Conservation (phyloP, 2,888 invertebrate genomes). For the Conomelus anceps region DNA sequence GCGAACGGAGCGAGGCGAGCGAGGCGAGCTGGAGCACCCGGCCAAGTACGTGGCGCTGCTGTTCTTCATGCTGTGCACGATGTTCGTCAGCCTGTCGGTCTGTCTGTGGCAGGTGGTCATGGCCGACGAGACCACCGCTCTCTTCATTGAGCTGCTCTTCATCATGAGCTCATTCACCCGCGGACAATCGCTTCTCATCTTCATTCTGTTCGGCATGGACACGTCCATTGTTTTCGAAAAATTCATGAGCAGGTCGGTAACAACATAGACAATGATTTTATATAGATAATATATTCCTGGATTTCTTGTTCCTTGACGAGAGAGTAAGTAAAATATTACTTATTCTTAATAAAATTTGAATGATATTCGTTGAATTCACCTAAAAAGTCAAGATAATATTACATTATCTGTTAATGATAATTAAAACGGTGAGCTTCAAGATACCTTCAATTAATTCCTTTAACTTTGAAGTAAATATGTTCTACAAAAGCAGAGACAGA, state of each 20-base stretch:
- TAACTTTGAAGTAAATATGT: too few relatives aligned
- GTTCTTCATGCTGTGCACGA: conserved; percentile 59
- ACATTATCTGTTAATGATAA: too few relatives aligned
- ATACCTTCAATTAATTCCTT: too few relatives aligned
- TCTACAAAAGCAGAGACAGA: too few relatives aligned
- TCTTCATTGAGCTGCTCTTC: conserved; percentile 89
- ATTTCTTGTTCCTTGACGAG: too few relatives aligned
- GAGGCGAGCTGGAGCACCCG: conserved; percentile 48
- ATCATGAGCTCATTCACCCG: conserved; percentile 82
- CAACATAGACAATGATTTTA: neutral
- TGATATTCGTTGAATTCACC: too few relatives aligned
- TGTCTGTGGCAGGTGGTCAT: conserved; percentile 75
- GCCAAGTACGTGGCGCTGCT: conserved; percentile 75
- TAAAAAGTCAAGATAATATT: too few relatives aligned
- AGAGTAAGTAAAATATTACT: too few relatives aligned
- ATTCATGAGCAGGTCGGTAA: conserved; percentile 49
- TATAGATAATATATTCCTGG: too few relatives aligned
- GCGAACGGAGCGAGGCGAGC: neutral
- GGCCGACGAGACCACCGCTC: conserved; percentile 71
- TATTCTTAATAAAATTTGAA: too few relatives aligned
- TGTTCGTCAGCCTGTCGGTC: conserved; percentile 66
- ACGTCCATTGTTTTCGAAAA: conserved; percentile 66
- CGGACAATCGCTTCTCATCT: conserved; percentile 80
- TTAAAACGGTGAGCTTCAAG: too few relatives aligned
- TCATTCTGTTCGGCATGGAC: conserved; percentile 82